Percentiles rank a stretch among this genome's conserved stretches.
Conservation (phyloP, 1,140 invertebrate genomes). For the Aethina tumida region DNA sequence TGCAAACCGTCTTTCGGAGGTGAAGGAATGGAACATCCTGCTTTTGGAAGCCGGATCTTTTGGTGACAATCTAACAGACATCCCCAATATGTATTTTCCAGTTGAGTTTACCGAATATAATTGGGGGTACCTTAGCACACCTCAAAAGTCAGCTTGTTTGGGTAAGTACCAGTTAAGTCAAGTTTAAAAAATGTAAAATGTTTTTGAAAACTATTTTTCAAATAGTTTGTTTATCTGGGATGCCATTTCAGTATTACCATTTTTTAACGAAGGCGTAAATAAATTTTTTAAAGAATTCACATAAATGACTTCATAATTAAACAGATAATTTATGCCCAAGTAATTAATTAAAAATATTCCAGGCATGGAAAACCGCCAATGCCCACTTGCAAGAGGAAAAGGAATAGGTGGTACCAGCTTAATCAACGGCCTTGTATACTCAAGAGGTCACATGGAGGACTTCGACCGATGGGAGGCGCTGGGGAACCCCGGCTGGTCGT, state of each 20-base stretch:
- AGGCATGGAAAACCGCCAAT: constrained; percentile 8
- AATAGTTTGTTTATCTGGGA: no score
- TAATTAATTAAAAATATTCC: constrained; percentile 1
- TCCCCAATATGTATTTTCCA: not conserved
- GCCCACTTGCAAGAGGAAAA: constrained; percentile 34
- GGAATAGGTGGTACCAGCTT: constrained; percentile 53
- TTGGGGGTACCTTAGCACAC: constrained; percentile 5
- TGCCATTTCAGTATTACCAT: no score
- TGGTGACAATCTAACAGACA: not conserved
- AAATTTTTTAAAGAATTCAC: no score
- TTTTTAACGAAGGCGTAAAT: not conserved
- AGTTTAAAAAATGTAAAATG: not conserved
- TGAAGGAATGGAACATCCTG: constrained; percentile 5
- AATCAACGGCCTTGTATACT: constrained; percentile 65
- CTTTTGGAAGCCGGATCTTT: constrained; percentile 10
- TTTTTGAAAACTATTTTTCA: no score
- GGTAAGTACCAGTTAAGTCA: constrained; percentile 5
- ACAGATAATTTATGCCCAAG: no score
- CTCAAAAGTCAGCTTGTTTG: constrained; percentile 5
- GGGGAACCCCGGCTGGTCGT: constrained; percentile 53
- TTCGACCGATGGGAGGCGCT: constrained; percentile 53
- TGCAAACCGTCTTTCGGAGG: constrained; percentile 36
- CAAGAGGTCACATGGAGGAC: constrained; percentile 54
- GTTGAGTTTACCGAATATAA: not conserved
- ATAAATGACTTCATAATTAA: no score